phyloP scores from a whole-genome alignment of 2,113 vertebrate species.

The Emydocephalus ijimae region DNA sequence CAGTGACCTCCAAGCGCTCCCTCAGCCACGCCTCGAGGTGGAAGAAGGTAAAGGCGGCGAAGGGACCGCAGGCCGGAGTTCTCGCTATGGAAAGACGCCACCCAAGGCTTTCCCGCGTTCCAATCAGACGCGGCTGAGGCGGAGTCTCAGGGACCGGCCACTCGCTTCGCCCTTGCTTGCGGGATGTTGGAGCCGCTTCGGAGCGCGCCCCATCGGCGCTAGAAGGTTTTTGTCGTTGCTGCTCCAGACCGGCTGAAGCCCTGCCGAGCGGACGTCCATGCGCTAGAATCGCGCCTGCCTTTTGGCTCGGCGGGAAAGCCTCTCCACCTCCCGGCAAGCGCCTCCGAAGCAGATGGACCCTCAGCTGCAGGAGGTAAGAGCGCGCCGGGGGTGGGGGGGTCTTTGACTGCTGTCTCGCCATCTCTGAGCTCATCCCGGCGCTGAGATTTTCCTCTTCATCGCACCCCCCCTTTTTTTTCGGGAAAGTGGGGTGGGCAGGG shows the following conservation, averaged over 20 bases:
- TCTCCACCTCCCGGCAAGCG: neutral
- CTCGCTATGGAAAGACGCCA: neutral
- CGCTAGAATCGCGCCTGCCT: neutral
- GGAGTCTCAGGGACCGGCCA: constrained; percentile 11
- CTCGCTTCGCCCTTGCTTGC: neutral
- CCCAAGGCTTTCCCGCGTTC: neutral
- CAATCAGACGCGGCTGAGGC: constrained; percentile 18
- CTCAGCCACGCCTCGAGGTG: neutral
- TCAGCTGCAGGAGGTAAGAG: constrained; percentile 18
- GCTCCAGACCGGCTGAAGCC: neutral
- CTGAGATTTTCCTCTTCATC: neutral
- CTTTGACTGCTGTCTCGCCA: neutral
- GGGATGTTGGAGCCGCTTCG: neutral
- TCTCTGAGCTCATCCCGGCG: neutral
- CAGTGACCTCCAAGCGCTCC: no score
- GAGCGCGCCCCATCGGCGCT: neutral
- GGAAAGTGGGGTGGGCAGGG: neutral
- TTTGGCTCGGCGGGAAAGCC: neutral
- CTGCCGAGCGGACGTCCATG: neutral
- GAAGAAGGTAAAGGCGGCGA: neutral
- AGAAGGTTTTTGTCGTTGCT: neutral
- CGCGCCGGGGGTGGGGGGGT: neutral
- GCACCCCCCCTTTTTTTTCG: neutral
- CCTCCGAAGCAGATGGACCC: constrained; percentile 12
- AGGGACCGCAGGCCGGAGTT: neutral